Percentiles rank a stretch among this genome's conserved stretches.
Conservation (phyloP, 2,888 invertebrate species). For the Stratiomys singularior region DNA sequence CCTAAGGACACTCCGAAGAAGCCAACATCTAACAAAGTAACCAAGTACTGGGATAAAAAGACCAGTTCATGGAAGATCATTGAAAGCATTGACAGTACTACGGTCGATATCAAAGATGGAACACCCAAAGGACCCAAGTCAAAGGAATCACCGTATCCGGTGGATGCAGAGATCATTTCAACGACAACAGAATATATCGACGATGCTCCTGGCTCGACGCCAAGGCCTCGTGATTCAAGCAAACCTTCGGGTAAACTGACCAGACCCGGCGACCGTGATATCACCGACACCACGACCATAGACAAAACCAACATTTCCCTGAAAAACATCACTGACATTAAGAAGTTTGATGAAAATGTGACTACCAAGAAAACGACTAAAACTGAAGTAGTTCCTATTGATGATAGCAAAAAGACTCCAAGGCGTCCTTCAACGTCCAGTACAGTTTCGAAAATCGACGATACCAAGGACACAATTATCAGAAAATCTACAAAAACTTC, state of each 20-base stretch:
- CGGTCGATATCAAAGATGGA: neutral
- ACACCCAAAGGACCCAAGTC: neutral
- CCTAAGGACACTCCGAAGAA: neutral
- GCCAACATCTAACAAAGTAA: neutral
- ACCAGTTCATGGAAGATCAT: constrained; percentile 53
- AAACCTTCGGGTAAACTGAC: neutral
- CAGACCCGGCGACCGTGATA: neutral
- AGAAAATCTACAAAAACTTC: constrained; percentile 38
- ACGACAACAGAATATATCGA: neutral
- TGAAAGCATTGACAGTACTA: constrained; percentile 51
- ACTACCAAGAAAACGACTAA: constrained; percentile 11
- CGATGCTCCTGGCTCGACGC: neutral
- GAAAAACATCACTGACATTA: constrained; percentile 36
- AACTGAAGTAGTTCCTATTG: neutral
- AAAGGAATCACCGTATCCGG: neutral
- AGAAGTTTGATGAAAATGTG: constrained; percentile 9
- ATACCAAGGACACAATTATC: constrained; percentile 25
- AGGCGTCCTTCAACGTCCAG: constrained; percentile 35
- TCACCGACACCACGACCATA: constrained; percentile 2
- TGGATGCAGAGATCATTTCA: neutral
- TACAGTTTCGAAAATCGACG: constrained; percentile 19
- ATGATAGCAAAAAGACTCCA: constrained; percentile 33
- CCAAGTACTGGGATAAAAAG: constrained; percentile 51
- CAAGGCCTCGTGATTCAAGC: neutral
- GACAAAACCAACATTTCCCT: constrained; percentile 30